Conservation (phyloP, 2,888 invertebrate genomes). For the Criorhina ranunculi region DNA sequence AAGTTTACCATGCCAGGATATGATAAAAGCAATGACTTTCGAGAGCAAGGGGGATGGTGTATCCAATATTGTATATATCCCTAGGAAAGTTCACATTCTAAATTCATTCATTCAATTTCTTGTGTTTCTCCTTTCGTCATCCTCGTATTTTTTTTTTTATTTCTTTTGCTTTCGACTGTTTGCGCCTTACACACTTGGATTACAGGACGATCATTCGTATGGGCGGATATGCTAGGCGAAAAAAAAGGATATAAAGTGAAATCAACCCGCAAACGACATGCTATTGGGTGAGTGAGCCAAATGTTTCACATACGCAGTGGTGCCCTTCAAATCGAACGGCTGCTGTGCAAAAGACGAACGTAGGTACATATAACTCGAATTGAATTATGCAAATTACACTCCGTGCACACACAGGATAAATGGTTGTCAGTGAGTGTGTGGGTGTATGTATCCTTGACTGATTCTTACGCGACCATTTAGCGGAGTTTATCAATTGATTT, state of each 20-base stretch:
- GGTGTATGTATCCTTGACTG: constrained; percentile 54
- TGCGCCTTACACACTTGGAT: constrained; percentile 62
- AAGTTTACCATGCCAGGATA: constrained; percentile 66
- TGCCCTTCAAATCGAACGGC: constrained; percentile 64
- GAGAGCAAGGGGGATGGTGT: constrained; percentile 5
- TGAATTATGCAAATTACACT: constrained; percentile 76
- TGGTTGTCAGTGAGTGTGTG: constrained; percentile 46
- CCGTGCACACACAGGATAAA: constrained; percentile 59
- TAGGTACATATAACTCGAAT: constrained; percentile 56
- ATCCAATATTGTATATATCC: constrained; percentile 68
- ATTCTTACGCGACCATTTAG: constrained; percentile 76
- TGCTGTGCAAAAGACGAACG: not conserved
- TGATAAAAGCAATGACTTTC: constrained; percentile 59
- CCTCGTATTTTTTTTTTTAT: constrained; percentile 1
- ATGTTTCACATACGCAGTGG: constrained; percentile 72
- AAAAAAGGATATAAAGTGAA: constrained; percentile 69
- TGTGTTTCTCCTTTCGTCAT: constrained; percentile 50
- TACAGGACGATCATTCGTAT: constrained; percentile 72
- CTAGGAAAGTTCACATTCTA: constrained; percentile 63
- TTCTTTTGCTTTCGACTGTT: constrained; percentile 29
- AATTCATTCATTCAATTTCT: constrained; percentile 74
- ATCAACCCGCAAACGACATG: constrained; percentile 75
- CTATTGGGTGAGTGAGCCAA: constrained; percentile 70
- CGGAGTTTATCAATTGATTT: constrained; percentile 75
- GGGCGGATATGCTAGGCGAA: constrained; percentile 56